phyloP scores from a whole-genome alignment of 2,113 vertebrate species.

The Mohoua ochrocephala region DNA sequence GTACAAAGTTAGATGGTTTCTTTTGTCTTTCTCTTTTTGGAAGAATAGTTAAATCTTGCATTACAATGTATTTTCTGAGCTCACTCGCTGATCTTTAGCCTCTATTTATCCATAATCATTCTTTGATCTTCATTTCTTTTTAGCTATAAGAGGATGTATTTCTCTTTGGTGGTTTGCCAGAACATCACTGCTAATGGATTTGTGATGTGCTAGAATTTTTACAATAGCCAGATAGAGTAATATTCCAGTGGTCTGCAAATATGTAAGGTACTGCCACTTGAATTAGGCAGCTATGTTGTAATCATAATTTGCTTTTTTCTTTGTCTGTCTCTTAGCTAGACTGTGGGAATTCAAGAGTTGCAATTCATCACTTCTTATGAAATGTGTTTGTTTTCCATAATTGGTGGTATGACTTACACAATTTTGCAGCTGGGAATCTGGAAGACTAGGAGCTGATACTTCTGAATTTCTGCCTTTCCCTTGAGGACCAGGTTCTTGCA shows the following conservation, averaged over 20 bases:
- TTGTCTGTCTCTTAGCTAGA: background rate
- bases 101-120: slow-evolving; percentile 18
- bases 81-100: slow-evolving; percentile 18
- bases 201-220: slow-evolving; percentile 25
- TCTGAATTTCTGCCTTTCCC: background rate
- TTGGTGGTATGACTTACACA: background rate
- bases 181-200: slow-evolving; percentile 47
- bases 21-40: slow-evolving; percentile 24
- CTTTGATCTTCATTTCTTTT: slow-evolving; percentile 24
- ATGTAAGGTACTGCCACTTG: background rate
- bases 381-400: background rate
- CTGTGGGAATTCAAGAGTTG: background rate
- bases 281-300: background rate
- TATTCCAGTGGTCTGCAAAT: background rate
- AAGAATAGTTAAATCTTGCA: background rate
- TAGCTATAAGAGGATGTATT: slow-evolving; percentile 40
- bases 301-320: background rate
- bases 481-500: background rate
- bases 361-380: background rate
- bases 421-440: background rate
- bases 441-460: background rate
- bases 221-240: background rate
- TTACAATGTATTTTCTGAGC: slow-evolving; percentile 5
- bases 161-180: slow-evolving; percentile 32
- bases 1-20: background rate